Percentiles rank a stretch among this genome's conserved stretches.
phyloP scores from a whole-genome alignment of 2,888 invertebrate species.

The Leptopilina syphax region DNA sequence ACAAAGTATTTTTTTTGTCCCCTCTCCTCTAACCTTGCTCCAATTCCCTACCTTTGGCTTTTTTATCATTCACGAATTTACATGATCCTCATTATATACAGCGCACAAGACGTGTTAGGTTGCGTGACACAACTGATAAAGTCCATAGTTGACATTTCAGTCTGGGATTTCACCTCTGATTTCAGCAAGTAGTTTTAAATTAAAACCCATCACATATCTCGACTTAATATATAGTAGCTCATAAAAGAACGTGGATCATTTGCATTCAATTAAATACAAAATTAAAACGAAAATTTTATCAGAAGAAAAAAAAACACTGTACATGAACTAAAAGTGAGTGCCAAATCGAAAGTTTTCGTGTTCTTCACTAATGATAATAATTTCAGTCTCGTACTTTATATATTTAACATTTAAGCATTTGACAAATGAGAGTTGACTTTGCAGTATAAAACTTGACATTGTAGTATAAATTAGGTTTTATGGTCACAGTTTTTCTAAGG shows the following conservation, averaged over 20 bases:
- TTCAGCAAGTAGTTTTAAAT: not conserved
- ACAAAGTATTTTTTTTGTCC: too few relatives aligned
- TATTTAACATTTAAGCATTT: too few relatives aligned
- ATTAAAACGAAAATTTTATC: not conserved
- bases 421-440: too few relatives aligned
- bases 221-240: not conserved
- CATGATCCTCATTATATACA: slow-evolving; percentile 53
- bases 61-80: slow-evolving; percentile 59
- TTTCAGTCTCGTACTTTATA: too few relatives aligned
- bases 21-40: slow-evolving; percentile 52
- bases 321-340: too few relatives aligned
- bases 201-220: slow-evolving; percentile 8
- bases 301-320: too few relatives aligned
- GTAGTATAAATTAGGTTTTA: too few relatives aligned
- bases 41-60: slow-evolving; percentile 48
- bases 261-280: not conserved
- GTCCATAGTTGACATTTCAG: slow-evolving; percentile 58
- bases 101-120: slow-evolving; percentile 57
- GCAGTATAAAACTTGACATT: too few relatives aligned
- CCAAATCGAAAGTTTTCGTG: too few relatives aligned
- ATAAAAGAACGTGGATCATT: not conserved
- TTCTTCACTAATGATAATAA: too few relatives aligned
- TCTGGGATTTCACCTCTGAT: slow-evolving; percentile 44
- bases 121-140: slow-evolving; percentile 68
- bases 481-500: too few relatives aligned